These are phyloP conservation scores for Brevipalpus yothersi DNA, from an alignment of 1,140 invertebrate genomes.

Conservation along the genomic window DNA sequence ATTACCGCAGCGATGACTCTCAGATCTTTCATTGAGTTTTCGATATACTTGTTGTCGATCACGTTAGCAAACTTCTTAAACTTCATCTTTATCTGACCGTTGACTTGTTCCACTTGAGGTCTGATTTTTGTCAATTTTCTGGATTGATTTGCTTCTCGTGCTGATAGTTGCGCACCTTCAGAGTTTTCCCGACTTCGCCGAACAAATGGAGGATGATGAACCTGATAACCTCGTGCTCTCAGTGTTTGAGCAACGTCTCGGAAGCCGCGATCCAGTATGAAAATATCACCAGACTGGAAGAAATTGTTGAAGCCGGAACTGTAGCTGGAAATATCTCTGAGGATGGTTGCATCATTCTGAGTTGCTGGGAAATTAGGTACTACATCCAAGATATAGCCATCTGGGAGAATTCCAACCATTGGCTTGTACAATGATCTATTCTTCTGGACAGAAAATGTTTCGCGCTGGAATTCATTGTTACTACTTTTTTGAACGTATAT, in stretches of 20 bases:
- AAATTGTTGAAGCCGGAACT: neutral
- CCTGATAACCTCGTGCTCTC: neutral
- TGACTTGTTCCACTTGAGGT: neutral
- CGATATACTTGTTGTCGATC: neutral
- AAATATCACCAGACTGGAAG: neutral
- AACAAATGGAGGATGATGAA: neutral
- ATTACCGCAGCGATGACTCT: neutral
- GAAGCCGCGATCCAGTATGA: neutral
- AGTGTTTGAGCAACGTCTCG: neutral
- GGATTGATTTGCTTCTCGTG: neutral
- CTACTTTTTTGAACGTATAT: neutral
- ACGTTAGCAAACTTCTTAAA: neutral
- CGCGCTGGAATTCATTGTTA: neutral
- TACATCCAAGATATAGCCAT: neutral
- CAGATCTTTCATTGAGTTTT: neutral
- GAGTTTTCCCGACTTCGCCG: neutral
- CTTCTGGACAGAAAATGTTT: neutral
- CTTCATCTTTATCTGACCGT: neutral
- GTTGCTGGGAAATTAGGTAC: neutral
- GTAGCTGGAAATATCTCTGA: neutral
- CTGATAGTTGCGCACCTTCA: neutral
- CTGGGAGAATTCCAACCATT: neutral
- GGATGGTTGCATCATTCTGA: neutral
- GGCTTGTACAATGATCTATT: neutral
- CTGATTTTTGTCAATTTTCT: neutral